A percentile compares a stretch with the other conserved stretches of the same genome.
Conservation (phyloP, 1,140 invertebrate genomes). For the Pygmarrhopalites habei region DNA sequence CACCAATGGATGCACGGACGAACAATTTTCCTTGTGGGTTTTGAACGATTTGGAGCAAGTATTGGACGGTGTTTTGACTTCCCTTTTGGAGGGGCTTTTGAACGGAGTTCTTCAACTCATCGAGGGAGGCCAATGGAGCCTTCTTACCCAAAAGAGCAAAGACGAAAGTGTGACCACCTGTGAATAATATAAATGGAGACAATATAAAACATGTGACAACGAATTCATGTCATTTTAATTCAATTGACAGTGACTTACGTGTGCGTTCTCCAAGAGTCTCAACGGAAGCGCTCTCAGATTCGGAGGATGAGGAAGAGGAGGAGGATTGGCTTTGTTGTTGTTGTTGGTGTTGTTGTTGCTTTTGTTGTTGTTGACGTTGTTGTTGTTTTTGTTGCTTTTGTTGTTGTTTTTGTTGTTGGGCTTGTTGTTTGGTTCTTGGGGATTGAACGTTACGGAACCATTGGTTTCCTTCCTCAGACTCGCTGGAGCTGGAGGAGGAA, state of each 20-base stretch:
- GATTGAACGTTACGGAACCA: conserved; percentile 4
- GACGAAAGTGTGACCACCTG: conserved; percentile 13
- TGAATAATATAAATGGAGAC: conserved; percentile 6
- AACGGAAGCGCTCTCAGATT: background rate
- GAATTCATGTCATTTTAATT: too few species aligned
- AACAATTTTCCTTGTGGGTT: conserved; percentile 10
- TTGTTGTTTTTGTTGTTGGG: background rate
- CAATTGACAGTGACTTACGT: too few species aligned
- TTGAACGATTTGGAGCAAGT: conserved; percentile 10
- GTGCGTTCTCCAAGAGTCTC: too few species aligned
- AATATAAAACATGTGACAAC: too few species aligned
- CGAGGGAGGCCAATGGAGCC: conserved; percentile 12
- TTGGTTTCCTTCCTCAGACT: conserved; percentile 6
- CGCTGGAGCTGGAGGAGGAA: conserved; percentile 19
- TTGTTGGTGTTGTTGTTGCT: background rate
- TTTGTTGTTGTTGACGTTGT: background rate
- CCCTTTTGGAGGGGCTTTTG: conserved; percentile 18
- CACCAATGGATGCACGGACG: conserved; percentile 23
- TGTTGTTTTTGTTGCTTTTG: too few species aligned
- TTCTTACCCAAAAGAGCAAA: conserved; percentile 32
- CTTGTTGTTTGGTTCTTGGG: background rate
- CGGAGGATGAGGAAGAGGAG: conserved; percentile 5
- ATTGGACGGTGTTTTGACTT: conserved; percentile 21
- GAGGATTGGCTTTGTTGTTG: background rate
- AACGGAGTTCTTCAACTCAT: conserved; percentile 1